Conservation (phyloP, 2,113 vertebrate genomes). For the Thamnophis sirtalis region DNA sequence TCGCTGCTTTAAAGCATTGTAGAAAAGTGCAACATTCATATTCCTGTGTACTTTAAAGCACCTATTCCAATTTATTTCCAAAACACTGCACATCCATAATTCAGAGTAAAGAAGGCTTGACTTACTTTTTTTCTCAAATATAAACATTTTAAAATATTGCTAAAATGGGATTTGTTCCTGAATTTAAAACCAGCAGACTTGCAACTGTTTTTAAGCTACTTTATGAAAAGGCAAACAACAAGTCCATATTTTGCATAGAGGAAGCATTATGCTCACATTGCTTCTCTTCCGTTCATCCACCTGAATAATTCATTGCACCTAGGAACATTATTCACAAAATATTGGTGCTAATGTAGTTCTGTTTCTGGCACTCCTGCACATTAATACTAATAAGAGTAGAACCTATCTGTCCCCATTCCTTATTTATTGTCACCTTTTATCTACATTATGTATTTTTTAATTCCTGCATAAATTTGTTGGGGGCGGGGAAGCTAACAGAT, state of each 20-base stretch:
- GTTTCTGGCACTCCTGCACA: background rate
- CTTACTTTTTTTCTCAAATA: background rate
- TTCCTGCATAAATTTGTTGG: accelerated
- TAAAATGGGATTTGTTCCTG: background rate
- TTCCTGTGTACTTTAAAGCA: background rate
- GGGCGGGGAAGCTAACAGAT: background rate
- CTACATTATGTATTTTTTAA: background rate
- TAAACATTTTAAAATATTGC: background rate
- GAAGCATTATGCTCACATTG: background rate
- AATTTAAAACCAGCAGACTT: background rate
- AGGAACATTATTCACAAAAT: background rate
- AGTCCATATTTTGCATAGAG: background rate
- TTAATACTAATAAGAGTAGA: background rate
- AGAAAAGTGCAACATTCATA: background rate
- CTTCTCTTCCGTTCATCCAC: background rate
- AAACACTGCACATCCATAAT: background rate
- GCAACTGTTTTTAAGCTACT: background rate
- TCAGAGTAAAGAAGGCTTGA: background rate
- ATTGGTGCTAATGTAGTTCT: background rate
- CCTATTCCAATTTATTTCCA: background rate
- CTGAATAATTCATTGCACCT: background rate
- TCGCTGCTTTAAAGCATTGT: background rate
- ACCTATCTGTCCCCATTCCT: background rate
- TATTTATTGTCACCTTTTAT: conserved; percentile 8
- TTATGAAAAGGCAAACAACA: background rate